Evolutionary conservation across 2,113 vertebrate genomes (phyloP).

Genomic region (Rostratula benghalensis): DNA sequence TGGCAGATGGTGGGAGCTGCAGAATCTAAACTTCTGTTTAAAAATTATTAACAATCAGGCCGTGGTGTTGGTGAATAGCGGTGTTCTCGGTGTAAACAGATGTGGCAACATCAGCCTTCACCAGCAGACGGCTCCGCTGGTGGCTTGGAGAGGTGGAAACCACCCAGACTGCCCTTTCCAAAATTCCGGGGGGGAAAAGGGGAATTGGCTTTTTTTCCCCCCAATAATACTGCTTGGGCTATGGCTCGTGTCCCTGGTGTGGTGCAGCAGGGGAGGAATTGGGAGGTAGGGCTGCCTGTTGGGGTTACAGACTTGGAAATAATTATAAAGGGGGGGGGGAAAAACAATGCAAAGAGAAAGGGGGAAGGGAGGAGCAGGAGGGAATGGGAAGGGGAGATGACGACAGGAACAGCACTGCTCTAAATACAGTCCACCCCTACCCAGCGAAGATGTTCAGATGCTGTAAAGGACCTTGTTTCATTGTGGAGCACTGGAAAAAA

Average conservation of each 20-base stretch:
- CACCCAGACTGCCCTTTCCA: neutral
- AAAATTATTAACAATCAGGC: neutral
- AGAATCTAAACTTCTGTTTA: neutral
- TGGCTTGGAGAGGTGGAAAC: neutral
- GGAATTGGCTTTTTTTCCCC: neutral
- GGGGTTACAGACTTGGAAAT: neutral
- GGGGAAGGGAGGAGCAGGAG: neutral
- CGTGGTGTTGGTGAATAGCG: neutral
- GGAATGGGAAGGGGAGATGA: neutral
- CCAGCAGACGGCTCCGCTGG: neutral
- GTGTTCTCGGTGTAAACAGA: neutral
- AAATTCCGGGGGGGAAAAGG: too few species aligned
- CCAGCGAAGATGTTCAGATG: rapidly evolving
- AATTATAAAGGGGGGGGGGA: neutral
- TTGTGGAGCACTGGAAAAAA: neutral
- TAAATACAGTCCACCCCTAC: neutral
- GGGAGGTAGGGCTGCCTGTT: neutral
- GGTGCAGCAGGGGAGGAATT: neutral
- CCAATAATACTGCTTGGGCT: neutral
- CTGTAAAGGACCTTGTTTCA: neutral
- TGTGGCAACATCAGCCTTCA: neutral
- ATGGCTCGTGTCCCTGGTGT: neutral
- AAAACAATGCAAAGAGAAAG: neutral
- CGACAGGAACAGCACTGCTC: rapidly evolving
- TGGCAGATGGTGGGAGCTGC: neutral